Conservation (phyloP, 2,113 vertebrate species). For the Macrotis lagotis region DNA sequence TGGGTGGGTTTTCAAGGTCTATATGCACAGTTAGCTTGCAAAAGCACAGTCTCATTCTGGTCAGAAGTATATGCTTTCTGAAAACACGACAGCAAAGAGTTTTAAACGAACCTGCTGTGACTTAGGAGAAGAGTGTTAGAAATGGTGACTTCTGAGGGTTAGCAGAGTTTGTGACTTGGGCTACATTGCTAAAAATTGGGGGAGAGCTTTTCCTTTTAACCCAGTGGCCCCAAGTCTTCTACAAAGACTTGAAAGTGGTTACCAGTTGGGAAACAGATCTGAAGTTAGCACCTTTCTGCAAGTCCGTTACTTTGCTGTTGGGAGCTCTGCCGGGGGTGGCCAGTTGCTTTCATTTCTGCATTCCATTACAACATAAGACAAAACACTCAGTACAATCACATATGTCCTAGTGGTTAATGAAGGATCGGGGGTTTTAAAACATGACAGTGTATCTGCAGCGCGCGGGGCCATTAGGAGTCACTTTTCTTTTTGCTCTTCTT, state of each 20-base stretch:
- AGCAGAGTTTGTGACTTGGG: not conserved
- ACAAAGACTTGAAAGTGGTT: constrained; percentile 17
- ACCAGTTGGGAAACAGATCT: constrained; percentile 35
- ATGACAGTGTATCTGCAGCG: constrained; percentile 77
- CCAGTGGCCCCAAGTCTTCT: constrained; percentile 41
- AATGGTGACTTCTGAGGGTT: not conserved
- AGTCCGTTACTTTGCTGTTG: constrained; percentile 68
- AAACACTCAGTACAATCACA: constrained; percentile 85
- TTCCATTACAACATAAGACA: constrained; percentile 81
- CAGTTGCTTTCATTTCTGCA: constrained; percentile 79
- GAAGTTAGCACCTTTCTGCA: constrained; percentile 80
- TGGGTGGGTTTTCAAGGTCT: no score
- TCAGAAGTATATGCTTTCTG: constrained; percentile 2
- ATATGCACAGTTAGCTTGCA: constrained; percentile 39
- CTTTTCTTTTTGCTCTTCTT: constrained; percentile 99
- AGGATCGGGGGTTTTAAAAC: constrained; percentile 55
- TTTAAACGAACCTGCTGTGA: not conserved
- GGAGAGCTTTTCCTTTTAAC: constrained; percentile 58
- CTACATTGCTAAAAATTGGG: not conserved
- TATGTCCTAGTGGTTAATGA: constrained; percentile 91
- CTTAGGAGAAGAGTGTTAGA: constrained; percentile 6
- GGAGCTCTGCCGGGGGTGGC: constrained; percentile 71
- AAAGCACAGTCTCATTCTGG: constrained; percentile 40
- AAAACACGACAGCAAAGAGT: constrained; percentile 60
- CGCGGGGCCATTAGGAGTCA: constrained; percentile 87